Percentiles rank a stretch among this genome's conserved stretches.
Conservation (phyloP, 2,113 vertebrate species). For the Oceanites oceanicus region DNA sequence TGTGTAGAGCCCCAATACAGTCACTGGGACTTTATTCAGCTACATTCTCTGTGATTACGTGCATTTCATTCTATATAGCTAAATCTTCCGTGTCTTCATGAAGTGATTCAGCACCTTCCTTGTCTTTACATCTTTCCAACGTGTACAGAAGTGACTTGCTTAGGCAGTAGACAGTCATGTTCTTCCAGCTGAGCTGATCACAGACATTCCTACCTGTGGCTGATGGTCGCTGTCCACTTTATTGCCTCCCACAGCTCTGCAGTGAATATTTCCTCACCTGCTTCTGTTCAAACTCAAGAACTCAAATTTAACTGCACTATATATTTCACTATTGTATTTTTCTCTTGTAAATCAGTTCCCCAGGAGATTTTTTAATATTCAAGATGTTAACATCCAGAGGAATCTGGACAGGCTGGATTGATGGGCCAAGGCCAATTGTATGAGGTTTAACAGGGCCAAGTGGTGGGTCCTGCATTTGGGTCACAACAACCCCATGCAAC, state of each 20-base stretch:
- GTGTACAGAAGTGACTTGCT: not conserved
- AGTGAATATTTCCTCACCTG: not conserved
- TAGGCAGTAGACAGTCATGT: not conserved
- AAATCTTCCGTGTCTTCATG: not conserved
- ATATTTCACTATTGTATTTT: not conserved
- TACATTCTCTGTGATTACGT: not conserved
- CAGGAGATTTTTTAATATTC: not conserved
- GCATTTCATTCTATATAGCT: not conserved
- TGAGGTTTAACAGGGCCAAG: too few species aligned
- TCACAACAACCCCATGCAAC: too few species aligned
- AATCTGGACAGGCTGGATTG: too few species aligned
- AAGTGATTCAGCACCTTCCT: not conserved
- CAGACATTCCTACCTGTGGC: not conserved
- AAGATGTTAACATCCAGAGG: not conserved
- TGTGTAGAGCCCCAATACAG: not conserved
- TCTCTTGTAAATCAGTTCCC: not conserved
- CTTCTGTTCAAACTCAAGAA: not conserved
- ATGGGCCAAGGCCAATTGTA: too few species aligned
- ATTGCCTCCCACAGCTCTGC: not conserved
- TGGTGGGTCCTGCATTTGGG: too few species aligned
- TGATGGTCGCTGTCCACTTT: not conserved
- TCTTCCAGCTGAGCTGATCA: not conserved
- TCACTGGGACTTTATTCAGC: not conserved
- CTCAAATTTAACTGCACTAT: not conserved
- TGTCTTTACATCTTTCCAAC: not conserved